Base-by-base conservation (phyloP, 1,140 invertebrate species). In the Lepidurus arcticus region DNA sequence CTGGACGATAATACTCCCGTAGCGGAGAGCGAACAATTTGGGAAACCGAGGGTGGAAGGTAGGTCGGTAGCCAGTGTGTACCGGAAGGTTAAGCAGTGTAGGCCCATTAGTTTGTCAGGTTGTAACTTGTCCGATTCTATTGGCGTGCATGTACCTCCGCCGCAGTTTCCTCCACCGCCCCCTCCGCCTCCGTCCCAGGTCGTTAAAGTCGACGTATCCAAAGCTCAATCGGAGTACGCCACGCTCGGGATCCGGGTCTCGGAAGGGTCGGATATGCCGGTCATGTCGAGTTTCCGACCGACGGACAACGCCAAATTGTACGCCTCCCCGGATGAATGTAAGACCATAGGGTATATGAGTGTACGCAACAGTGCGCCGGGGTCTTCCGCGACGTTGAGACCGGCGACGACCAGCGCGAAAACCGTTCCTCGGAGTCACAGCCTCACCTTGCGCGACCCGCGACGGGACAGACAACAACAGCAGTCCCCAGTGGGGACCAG, bases 301-400 rank as follows among this genome's bases (percentile, higher is more conserved):
- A 88, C 90, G 53, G 91, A 92, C 80, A 91, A 88, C 86, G 93
- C 94, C 76, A 95, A 95, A 84, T 85, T 96, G 45, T 96, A 96
- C 85, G 94, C 94, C 8, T 93, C 92, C 47, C 94, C 94, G 9
- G 91, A 93, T 82, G 93, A 93, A 83, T 88, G 94, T 81, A 92
- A 92, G 81, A 90, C 90, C 42, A 91, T 95, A 21, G 93, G 91
- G 5, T 94, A 92, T 83, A 88, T 92, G 24, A 82, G 81, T 21
- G 65, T 77, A 44, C 74, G 81, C 73, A 65, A 83, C 82, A 79
- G 81, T 75, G 24, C 78, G 82, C 3, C 88, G 88, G 79, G 90
- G 88, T 82, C 80, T 90, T 24, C 89, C 89, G 7, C 53, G 13
- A 65, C 86, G 13, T 44, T 34, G 21, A 76, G 26, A 26, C 44